phyloP scores from a whole-genome alignment of 2,113 vertebrate species.

The Prietella phreatophila region DNA sequence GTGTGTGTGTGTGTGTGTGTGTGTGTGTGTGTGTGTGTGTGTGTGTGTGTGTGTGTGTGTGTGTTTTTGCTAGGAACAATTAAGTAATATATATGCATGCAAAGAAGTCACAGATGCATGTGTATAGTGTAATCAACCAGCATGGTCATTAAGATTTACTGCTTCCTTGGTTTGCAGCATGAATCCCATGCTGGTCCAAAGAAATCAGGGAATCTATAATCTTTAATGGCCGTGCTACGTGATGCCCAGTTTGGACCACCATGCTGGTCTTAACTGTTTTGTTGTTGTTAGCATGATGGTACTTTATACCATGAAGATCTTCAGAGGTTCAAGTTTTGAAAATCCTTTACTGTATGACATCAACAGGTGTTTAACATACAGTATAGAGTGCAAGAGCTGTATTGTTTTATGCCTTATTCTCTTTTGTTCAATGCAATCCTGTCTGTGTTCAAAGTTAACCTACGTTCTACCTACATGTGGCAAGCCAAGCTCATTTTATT shows the following conservation, averaged over 20 bases:
- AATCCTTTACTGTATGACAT: not conserved
- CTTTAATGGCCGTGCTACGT: not conserved
- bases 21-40: too few relatives aligned
- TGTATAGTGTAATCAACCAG: not conserved
- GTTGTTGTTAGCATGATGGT: not conserved
- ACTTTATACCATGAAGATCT: conserved; percentile 6
- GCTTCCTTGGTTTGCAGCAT: not conserved
- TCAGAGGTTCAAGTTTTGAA: not conserved
- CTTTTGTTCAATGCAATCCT: not conserved
- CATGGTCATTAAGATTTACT: not conserved
- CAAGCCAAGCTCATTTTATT: not conserved
- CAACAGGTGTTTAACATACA: not conserved
- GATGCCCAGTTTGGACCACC: not conserved
- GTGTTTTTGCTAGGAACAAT: not conserved
- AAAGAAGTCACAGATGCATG: too few relatives aligned
- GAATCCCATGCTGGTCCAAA: not conserved
- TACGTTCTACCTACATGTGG: not conserved
- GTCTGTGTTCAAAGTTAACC: not conserved
- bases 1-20: too few relatives aligned
- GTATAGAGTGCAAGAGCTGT: not conserved
- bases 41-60: too few relatives aligned
- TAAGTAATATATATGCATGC: too few relatives aligned
- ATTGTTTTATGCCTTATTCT: conserved; percentile 1
- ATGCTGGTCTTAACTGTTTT: not conserved
- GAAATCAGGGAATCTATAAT: not conserved